Evolutionary conservation across 2,113 vertebrate species (phyloP).

Genomic region (Perognathus longimembris): DNA sequence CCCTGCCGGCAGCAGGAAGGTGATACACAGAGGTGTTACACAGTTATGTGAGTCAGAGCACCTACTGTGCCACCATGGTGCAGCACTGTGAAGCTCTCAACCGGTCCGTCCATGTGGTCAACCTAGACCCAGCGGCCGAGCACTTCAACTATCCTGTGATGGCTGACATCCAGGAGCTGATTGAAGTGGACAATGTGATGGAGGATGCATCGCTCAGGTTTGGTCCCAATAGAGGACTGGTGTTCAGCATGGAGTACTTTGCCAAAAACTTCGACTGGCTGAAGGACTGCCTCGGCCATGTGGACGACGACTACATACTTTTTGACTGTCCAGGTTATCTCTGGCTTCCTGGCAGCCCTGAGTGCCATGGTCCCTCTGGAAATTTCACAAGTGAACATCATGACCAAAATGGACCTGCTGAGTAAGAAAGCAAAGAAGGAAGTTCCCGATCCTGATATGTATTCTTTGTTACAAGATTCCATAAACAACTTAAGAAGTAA

Average conservation of each 20-base stretch:
- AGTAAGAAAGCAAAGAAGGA: slow-evolving; percentile 96
- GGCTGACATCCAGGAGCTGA: slow-evolving; percentile 98
- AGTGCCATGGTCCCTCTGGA: slow-evolving; percentile 97
- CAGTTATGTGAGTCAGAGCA: too few species aligned
- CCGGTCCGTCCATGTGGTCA: slow-evolving; percentile 95
- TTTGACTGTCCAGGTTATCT: slow-evolving; percentile 99
- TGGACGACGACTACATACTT: slow-evolving; percentile 97
- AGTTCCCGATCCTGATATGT: slow-evolving; percentile 98
- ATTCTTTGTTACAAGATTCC: slow-evolving; percentile 95
- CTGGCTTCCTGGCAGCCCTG: slow-evolving; percentile 96
- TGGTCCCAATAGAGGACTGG: slow-evolving; percentile 96
- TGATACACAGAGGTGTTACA: too few species aligned
- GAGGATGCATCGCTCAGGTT: slow-evolving; percentile 94
- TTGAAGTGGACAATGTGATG: slow-evolving; percentile 98
- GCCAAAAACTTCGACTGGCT: slow-evolving; percentile 97
- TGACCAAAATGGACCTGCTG: slow-evolving; percentile 99
- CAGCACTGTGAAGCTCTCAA: slow-evolving; percentile 92
- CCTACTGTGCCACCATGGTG: slow-evolving; percentile 95
- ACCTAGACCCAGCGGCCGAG: slow-evolving; percentile 96
- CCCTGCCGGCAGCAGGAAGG: too few species aligned
- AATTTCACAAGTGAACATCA: slow-evolving; percentile 97
- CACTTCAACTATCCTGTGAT: slow-evolving; percentile 94
- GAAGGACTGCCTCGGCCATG: slow-evolving; percentile 93
- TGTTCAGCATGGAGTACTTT: slow-evolving; percentile 99
- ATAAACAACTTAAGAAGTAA: slow-evolving; percentile 90